Evolutionary conservation across 2,888 invertebrate genomes (phyloP).

Genomic region (Pseudanteris insignis): DNA sequence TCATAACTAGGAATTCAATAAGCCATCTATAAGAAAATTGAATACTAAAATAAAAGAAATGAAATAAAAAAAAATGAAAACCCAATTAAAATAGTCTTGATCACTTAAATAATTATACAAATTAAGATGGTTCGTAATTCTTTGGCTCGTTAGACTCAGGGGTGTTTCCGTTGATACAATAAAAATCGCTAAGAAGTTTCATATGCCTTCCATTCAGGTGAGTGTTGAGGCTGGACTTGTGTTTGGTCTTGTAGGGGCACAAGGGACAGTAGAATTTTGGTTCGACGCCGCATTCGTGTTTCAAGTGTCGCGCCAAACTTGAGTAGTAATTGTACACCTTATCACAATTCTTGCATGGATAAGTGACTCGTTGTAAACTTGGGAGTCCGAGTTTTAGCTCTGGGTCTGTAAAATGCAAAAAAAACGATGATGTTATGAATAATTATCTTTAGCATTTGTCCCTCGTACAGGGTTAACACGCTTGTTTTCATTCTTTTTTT

Average conservation of each 20-base stretch:
- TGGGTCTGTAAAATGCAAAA: conserved; percentile 32
- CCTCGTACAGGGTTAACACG: conserved; percentile 18
- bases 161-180: conserved; percentile 50
- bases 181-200: conserved; percentile 55
- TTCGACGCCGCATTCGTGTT: conserved; percentile 69
- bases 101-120: no score
- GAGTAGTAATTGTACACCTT: conserved; percentile 66
- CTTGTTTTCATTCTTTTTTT: conserved; percentile 9
- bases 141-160: conserved; percentile 25
- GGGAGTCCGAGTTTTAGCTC: conserved; percentile 28
- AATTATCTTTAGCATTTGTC: conserved; percentile 3
- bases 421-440: conserved; percentile 24
- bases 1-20: no score
- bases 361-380: conserved; percentile 23
- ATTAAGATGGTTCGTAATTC: conserved; percentile 6
- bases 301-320: conserved; percentile 64
- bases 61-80: no score
- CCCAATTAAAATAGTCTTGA: no score
- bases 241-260: conserved; percentile 65
- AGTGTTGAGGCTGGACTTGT: conserved; percentile 60
- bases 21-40: no score
- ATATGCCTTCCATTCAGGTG: conserved; percentile 62
- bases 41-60: no score
- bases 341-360: conserved; percentile 65
- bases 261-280: conserved; percentile 67